These are phyloP conservation scores for Hydropsyche tenuis DNA, from an alignment of 1,140 invertebrate genomes.

Conservation along the genomic window DNA sequence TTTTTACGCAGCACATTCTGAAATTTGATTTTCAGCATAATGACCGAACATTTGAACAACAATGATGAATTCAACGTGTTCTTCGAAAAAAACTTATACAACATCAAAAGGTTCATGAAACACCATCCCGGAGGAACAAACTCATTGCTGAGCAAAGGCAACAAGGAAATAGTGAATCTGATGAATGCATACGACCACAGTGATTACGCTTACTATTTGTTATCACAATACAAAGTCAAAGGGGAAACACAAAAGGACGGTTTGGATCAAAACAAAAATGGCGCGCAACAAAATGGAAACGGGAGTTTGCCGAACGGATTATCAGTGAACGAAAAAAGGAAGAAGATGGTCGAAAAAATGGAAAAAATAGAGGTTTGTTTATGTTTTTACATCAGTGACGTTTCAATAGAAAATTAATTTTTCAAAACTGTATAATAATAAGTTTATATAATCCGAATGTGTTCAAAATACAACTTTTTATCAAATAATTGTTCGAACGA, in stretches of 20 bases:
- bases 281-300: background rate
- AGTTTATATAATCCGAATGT: no score
- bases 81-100: constrained; percentile 60
- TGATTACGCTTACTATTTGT: constrained; percentile 67
- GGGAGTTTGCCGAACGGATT: background rate
- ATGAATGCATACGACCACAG: constrained; percentile 66
- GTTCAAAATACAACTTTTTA: no score
- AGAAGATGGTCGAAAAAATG: background rate
- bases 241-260: background rate
- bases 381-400: no score
- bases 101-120: constrained; percentile 64
- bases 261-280: background rate
- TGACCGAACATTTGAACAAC: constrained; percentile 24
- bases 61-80: constrained; percentile 52
- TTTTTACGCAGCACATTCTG: no score
- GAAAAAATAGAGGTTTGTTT: constrained; percentile 45
- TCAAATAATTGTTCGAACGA: no score
- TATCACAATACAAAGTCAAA: constrained; percentile 62
- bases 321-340: background rate
- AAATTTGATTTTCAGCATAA: background rate
- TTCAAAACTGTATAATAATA: no score
- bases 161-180: constrained; percentile 61
- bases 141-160: constrained; percentile 61
- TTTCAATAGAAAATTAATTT: no score
- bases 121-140: constrained; percentile 71